A percentile compares a stretch with the other conserved stretches of the same genome.
Evolutionary conservation across 2,888 invertebrate species (phyloP).

Genomic region (Eupithecia insigniata): DNA sequence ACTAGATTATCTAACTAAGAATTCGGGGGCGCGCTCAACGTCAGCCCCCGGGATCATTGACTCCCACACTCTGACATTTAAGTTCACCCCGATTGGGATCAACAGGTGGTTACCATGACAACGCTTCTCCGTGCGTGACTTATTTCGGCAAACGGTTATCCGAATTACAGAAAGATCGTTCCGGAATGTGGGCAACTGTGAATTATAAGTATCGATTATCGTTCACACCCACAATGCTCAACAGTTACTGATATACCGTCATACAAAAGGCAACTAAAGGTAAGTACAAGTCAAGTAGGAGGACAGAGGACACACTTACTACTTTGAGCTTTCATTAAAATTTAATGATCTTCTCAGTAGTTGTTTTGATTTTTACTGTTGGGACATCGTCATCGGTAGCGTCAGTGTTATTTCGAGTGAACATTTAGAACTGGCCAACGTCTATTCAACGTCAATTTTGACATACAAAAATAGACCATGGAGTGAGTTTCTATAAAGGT

Average conservation of each 20-base stretch:
- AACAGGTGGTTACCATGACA: constrained; percentile 71
- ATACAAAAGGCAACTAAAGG: neutral
- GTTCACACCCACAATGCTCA: constrained; percentile 17
- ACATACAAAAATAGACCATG: constrained; percentile 52
- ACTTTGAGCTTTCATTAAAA: neutral
- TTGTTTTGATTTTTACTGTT: neutral
- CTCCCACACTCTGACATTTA: constrained; percentile 67
- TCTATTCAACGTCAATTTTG: constrained; percentile 48
- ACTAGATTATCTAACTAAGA: neutral
- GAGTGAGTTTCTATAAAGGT: constrained; percentile 47
- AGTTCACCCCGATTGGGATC: constrained; percentile 48
- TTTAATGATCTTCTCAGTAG: neutral
- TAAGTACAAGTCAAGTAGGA: neutral
- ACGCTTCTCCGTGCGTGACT: constrained; percentile 65
- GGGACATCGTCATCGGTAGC: neutral
- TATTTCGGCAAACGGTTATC: constrained; percentile 44
- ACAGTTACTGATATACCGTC: neutral
- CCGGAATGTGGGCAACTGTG: constrained; percentile 25
- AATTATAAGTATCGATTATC: constrained; percentile 23
- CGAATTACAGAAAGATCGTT: constrained; percentile 27
- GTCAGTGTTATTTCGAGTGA: neutral
- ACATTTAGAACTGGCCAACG: constrained; percentile 13
- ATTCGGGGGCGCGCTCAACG: constrained; percentile 36
- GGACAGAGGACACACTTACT: neutral
- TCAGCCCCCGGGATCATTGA: constrained; percentile 31